Evolutionary conservation across 1,140 invertebrate species (phyloP).

Genomic region (Solenopsis fugax): DNA sequence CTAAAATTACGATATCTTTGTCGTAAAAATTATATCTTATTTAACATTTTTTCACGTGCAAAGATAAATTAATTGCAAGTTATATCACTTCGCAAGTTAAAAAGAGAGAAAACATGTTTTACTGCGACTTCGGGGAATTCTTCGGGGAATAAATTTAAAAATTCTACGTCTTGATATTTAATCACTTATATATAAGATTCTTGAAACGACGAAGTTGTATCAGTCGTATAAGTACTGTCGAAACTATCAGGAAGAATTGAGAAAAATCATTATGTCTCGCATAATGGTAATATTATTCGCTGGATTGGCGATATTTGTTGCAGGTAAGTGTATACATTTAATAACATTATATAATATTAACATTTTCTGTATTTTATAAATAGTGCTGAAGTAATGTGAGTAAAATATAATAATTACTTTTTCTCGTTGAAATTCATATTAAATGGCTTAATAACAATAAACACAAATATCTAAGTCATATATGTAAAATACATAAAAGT

Average conservation of each 20-base stretch:
- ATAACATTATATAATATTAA: neutral
- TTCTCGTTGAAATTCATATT: neutral
- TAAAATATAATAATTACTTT: neutral
- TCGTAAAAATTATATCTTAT: too few relatives aligned
- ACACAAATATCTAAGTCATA: neutral
- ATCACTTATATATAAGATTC: neutral
- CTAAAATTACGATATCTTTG: too few relatives aligned
- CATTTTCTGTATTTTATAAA: neutral
- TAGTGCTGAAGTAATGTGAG: neutral
- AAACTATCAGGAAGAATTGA: neutral
- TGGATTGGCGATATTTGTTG: neutral
- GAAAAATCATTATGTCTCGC: conserved; percentile 33
- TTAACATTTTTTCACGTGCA: too few relatives aligned
- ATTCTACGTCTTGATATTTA: too few relatives aligned
- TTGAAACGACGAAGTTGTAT: neutral
- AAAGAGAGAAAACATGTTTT: too few relatives aligned
- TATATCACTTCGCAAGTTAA: too few relatives aligned
- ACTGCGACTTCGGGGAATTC: too few relatives aligned
- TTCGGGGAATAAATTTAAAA: too few relatives aligned
- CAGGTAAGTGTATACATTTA: conserved; percentile 38
- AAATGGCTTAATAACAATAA: neutral
- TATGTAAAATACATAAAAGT: too few relatives aligned
- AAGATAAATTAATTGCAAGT: too few relatives aligned
- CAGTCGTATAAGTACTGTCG: neutral
- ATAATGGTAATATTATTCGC: neutral